These are phyloP conservation scores for Nomada goodeniana DNA, from an alignment of 2,888 invertebrate species.

Conservation along the genomic window DNA sequence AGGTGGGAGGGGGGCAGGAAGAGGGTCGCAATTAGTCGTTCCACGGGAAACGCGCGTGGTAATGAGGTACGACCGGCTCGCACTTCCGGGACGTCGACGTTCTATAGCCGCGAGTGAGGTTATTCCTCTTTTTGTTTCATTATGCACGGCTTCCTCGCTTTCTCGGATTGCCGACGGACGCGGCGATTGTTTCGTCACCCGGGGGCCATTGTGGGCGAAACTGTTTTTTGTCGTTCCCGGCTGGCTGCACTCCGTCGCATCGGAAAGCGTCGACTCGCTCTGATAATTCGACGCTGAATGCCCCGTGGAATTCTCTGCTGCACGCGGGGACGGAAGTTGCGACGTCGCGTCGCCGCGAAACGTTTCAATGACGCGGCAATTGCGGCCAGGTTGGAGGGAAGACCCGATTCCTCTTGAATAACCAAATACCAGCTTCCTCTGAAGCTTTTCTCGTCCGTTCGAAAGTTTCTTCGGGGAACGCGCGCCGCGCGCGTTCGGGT, in stretches of 20 bases:
- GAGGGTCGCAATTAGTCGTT: slow-evolving; percentile 76
- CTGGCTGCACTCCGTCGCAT: slow-evolving; percentile 49
- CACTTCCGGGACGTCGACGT: slow-evolving; percentile 71
- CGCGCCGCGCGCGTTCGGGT: background rate
- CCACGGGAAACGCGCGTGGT: slow-evolving; percentile 75
- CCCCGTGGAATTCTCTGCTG: background rate
- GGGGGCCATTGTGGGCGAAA: slow-evolving; percentile 49
- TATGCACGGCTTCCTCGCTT: slow-evolving; percentile 40
- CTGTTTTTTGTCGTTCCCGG: slow-evolving; percentile 49
- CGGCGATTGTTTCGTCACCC: slow-evolving; percentile 44
- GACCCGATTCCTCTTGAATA: no score
- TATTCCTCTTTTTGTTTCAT: slow-evolving; percentile 48
- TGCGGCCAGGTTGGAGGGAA: no score
- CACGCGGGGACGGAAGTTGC: background rate
- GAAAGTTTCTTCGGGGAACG: no score
- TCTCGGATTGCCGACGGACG: slow-evolving; percentile 25
- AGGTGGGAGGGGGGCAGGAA: slow-evolving; percentile 2
- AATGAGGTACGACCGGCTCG: slow-evolving; percentile 70
- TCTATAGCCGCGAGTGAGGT: slow-evolving; percentile 21
- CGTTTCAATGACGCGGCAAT: background rate
- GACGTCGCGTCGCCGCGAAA: background rate
- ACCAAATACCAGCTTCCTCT: no score
- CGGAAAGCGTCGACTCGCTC: slow-evolving; percentile 50
- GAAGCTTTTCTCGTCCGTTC: no score
- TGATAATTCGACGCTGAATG: slow-evolving; percentile 46